These are phyloP conservation scores for Geotrypetes seraphini DNA, from an alignment of 2,797 vertebrate genomes.

Conservation along the genomic window DNA sequence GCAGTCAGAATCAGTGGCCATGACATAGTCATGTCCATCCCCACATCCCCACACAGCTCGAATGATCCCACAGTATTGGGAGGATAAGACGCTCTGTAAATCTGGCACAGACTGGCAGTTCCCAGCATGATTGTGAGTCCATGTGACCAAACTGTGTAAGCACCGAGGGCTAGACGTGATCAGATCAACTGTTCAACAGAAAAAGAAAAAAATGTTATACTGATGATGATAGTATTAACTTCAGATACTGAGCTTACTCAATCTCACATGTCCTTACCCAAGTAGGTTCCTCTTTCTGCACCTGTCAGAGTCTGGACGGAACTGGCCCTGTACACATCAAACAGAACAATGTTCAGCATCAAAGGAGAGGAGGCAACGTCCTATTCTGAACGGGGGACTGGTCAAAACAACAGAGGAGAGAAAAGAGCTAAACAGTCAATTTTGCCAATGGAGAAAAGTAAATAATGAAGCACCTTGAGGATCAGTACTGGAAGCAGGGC, in stretches of 20 bases:
- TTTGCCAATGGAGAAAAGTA: background rate
- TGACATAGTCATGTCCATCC: slow-evolving; percentile 73
- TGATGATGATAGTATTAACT: too few relatives aligned
- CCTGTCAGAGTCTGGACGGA: background rate
- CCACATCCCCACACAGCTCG: slow-evolving; percentile 75
- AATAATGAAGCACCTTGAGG: background rate
- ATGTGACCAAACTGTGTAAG: slow-evolving; percentile 74
- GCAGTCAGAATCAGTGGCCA: slow-evolving; percentile 57
- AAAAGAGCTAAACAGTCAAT: too few relatives aligned
- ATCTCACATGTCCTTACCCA: slow-evolving; percentile 57
- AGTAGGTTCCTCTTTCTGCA: slow-evolving; percentile 22
- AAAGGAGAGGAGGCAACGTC: accelerated
- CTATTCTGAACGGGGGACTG: too few relatives aligned
- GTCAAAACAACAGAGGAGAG: too few relatives aligned
- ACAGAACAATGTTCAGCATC: background rate
- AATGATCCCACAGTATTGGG: slow-evolving; percentile 69
- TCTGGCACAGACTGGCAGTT: slow-evolving; percentile 63
- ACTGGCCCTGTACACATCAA: slow-evolving; percentile 30
- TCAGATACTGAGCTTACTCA: too few relatives aligned
- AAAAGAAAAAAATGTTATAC: background rate
- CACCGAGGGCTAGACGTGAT: slow-evolving; percentile 70
- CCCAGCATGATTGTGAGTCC: slow-evolving; percentile 73
- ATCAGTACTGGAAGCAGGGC: too few relatives aligned
- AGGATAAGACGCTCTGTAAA: slow-evolving; percentile 73
- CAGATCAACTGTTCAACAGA: slow-evolving; percentile 35